These are phyloP conservation scores for Margaritifera margaritifera DNA, from an alignment of 2,888 invertebrate species.

Conservation along the genomic window DNA sequence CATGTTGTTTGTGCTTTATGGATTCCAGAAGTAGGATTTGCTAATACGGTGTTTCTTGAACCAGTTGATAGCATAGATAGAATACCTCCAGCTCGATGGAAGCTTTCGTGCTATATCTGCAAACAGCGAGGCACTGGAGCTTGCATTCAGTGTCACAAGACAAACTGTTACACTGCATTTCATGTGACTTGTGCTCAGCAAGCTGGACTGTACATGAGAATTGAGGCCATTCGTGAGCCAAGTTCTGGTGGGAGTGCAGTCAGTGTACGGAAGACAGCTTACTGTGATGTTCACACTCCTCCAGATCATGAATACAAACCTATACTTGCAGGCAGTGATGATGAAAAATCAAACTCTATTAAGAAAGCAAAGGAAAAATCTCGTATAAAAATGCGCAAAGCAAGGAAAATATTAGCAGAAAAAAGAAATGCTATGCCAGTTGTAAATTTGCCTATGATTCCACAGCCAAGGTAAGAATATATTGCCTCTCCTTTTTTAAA, in stretches of 20 bases:
- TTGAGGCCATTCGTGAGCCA: slow-evolving; percentile 87
- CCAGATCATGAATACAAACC: slow-evolving; percentile 73
- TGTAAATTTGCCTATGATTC: slow-evolving; percentile 94
- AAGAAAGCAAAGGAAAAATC: slow-evolving; percentile 69
- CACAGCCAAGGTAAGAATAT: slow-evolving; percentile 53
- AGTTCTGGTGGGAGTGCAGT: slow-evolving; percentile 55
- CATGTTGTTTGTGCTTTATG: slow-evolving; percentile 99
- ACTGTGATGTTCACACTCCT: slow-evolving; percentile 95
- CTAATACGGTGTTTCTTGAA: slow-evolving; percentile 96
- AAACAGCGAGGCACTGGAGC: slow-evolving; percentile 84
- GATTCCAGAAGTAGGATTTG: slow-evolving; percentile 97
- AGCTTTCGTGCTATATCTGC: slow-evolving; percentile 96
- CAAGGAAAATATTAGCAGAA: slow-evolving; percentile 88
- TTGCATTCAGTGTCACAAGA: slow-evolving; percentile 98
- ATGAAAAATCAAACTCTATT: slow-evolving; percentile 58
- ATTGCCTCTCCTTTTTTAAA: background rate
- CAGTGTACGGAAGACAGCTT: slow-evolving; percentile 91
- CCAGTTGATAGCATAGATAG: slow-evolving; percentile 98
- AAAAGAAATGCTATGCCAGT: slow-evolving; percentile 92
- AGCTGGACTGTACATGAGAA: slow-evolving; percentile 86
- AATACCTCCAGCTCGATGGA: slow-evolving; percentile 96
- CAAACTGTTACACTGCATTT: slow-evolving; percentile 96
- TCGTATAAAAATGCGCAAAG: slow-evolving; percentile 88
- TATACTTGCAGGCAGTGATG: slow-evolving; percentile 52
- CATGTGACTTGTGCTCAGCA: slow-evolving; percentile 99